Percentiles rank a stretch among this genome's conserved stretches.
These are phyloP conservation scores for Lophura nycthemera DNA, from an alignment of 2,113 vertebrate genomes.

Conservation along the genomic window DNA sequence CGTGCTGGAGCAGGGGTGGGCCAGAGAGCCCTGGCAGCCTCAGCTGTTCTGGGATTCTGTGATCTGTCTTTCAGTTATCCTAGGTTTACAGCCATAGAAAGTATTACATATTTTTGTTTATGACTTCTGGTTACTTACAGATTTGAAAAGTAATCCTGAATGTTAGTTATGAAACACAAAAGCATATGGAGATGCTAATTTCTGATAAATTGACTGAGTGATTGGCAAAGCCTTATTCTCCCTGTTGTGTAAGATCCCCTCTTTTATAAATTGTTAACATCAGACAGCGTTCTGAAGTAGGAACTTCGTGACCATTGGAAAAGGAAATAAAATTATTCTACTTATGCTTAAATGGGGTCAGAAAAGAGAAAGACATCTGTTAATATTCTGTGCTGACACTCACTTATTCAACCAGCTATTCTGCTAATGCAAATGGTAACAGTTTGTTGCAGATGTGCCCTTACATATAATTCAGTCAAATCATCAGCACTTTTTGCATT, in stretches of 20 bases:
- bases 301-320: neutral
- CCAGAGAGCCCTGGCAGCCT: neutral
- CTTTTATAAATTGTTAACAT: neutral
- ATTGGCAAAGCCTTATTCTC: neutral
- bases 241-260: neutral
- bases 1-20: neutral
- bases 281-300: neutral
- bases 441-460: conserved; percentile 45
- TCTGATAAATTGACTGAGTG: neutral
- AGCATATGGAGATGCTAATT: neutral
- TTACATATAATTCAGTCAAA: neutral
- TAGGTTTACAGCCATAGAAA: neutral
- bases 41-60: neutral
- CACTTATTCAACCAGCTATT: neutral
- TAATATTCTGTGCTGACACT: neutral
- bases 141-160: neutral
- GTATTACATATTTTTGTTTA: neutral
- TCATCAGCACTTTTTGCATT: neutral
- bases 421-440: conserved; percentile 16
- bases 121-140: neutral
- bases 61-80: neutral
- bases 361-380: conserved; percentile 14
- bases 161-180: neutral
- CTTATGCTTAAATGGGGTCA: neutral
- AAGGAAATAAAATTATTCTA: neutral